Evolutionary conservation across 2,888 invertebrate species (phyloP), one percentile per base, ranked within the genome.

Genomic region (Marasmarcha lunaedactyla): DNA sequence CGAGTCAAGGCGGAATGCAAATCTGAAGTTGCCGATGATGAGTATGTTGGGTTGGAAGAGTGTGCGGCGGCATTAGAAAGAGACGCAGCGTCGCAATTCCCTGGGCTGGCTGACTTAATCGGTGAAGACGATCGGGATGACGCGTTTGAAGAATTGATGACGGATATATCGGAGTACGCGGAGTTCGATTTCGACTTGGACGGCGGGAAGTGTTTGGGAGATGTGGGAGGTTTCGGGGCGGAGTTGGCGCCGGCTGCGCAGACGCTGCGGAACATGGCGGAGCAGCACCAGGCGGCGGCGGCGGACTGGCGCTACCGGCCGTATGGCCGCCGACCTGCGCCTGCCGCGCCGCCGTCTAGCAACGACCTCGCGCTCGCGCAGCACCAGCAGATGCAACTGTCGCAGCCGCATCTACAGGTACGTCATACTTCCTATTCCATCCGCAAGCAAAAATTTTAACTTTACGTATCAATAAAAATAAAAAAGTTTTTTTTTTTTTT

Each of bases 251-350:
- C 96, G 14, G 97, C 97, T 1, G 96, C 97, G 37, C 95, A 97
- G 78, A 97, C 96, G 1, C 84, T 97, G 39, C 97, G 97, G 67
- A 96, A 97, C 60, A 96, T 97, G 96, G 97, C 97, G 30, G 96
- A 97, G 67, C 97, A 97, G 70, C 97, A 97, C 73, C 96, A 96
- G 76, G 94, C 77, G 43, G 62, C 79, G 20, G 81, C 78, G 64
- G 90, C 91, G 1, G 86, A 86, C 63, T 87, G 77, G 63, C 71
- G 79, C 40, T 79, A 71, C 84, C 89, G 79, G 35, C 70, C 67
- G 71, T 89, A 70, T 84, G 85, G 6, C 6, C 12, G 12, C 30
- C 30, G 30, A 4, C 30, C 4, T 4, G 6, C 27, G 26, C n/a
- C n/a, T n/a, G 37, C 64, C 85, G 54, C 70, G 39, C 76, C 77